phyloP scores from a whole-genome alignment of 2,113 vertebrate species.

The Formicarius rufipectus region DNA sequence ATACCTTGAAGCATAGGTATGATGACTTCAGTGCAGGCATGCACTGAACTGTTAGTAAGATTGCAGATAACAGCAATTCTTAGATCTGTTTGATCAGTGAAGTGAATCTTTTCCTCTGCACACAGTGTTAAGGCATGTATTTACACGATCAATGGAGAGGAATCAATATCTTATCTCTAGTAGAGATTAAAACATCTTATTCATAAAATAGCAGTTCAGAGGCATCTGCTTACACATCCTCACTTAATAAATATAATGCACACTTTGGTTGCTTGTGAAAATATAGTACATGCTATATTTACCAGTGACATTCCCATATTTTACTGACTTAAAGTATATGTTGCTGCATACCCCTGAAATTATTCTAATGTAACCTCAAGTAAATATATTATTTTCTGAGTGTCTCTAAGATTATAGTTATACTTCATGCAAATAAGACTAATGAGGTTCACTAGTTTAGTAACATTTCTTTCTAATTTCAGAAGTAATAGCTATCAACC shows the following conservation, averaged over 20 bases:
- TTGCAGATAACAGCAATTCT: not conserved
- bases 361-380: not conserved
- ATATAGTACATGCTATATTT: not conserved
- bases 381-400: not conserved
- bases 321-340: not conserved
- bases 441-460: not conserved
- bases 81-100: not conserved
- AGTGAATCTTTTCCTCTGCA: not conserved
- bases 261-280: not conserved
- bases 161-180: not conserved
- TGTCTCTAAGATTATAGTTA: not conserved
- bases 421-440: not conserved
- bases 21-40: not conserved
- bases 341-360: not conserved
- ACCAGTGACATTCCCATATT: not conserved
- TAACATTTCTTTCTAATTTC: not conserved
- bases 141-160: not conserved
- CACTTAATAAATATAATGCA: not conserved
- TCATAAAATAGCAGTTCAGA: not conserved
- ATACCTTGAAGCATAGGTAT: not conserved
- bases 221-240: not conserved
- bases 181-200: not conserved
- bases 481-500: not conserved
- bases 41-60: not conserved
- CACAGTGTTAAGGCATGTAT: not conserved